Base-by-base conservation (phyloP, 2,888 invertebrate species). In the Lysandra coridon region DNA sequence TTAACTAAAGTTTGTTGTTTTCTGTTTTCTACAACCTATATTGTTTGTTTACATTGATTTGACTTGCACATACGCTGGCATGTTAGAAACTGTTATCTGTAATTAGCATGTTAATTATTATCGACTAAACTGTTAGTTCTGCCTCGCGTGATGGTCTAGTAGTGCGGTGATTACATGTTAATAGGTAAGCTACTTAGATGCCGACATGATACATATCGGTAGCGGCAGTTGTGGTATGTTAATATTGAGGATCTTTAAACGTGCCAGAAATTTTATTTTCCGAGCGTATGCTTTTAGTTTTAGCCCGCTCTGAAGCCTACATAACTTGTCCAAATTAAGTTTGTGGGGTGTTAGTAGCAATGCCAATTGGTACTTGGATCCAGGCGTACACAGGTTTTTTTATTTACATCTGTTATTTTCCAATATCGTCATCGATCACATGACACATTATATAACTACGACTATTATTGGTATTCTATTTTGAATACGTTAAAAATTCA, bases 141-240 rank as follows among this genome's bases (percentile, higher is more conserved):
- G 74, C 4, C 74, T 74, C 74, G 74, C 74, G 74, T 74, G 74
- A 44, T 44, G 44, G n/a, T 37, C 74, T 74, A 10, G 44, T 74
- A 74, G 74, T 44, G 74, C 74, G 74, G 40, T 74, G 74, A 6
- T 5, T 74, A 23, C 40, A 33, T 44, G 74, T 74, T 44, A 44
- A 74, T 44, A n/a, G 64, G 64, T 10, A 17, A 73, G 44, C 7
- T 40, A n/a, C n/a, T 6, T 40, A 40, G 37, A 62, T 62, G 62
- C 62, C 62, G 62, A 62, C 62, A 62, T 62, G 62, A 64, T 64
- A 64, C 64, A 30, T n/a, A 62, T 62, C 62, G 23, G 64, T 30
- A 62, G 23, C 17, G 4, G 17, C 4, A 17, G 17, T 17, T 17
- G 17, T 57, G 4, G 57, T 57, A 57, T 57, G 57, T 2, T 57